A percentile compares a stretch with the other conserved stretches of the same genome.
Evolutionary conservation across 2,797 vertebrate species (phyloP).

Genomic region (Acipenser ruthenus): DNA sequence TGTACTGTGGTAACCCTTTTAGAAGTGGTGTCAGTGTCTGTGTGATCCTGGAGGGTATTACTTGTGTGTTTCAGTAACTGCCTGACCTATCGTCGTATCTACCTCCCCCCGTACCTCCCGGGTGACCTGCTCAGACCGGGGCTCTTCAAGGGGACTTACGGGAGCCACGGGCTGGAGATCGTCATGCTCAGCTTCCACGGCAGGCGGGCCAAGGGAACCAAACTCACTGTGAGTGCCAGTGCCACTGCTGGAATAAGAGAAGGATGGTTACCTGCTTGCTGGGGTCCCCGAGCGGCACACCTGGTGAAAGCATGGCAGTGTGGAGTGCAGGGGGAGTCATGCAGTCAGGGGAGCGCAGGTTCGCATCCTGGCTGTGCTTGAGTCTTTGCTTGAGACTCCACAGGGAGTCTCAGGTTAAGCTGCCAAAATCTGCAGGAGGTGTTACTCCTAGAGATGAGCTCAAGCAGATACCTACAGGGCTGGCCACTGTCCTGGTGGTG

Average conservation of each 20-base stretch:
- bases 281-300: not conserved
- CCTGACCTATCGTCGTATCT: slow-evolving; percentile 93
- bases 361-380: too few species aligned
- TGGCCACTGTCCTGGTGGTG: too few species aligned
- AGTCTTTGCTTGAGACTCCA: too few species aligned
- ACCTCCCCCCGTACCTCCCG: slow-evolving; percentile 77
- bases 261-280: not conserved
- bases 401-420: too few species aligned
- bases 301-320: not conserved
- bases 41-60: not conserved
- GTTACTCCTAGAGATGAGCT: too few species aligned
- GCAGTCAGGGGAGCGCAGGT: not conserved
- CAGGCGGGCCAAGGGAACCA: slow-evolving; percentile 77
- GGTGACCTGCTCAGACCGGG: slow-evolving; percentile 81
- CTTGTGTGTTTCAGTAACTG: slow-evolving; percentile 72
- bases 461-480: too few species aligned
- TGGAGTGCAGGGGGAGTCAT: too few species aligned
- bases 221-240: slow-evolving; percentile 79
- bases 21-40: not conserved
- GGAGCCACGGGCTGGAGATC: slow-evolving; percentile 93
- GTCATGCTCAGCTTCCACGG: slow-evolving; percentile 95
- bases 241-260: not conserved
- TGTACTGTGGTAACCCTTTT: not conserved
- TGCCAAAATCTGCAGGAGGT: too few species aligned
- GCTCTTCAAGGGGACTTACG: slow-evolving; percentile 96